These are phyloP conservation scores for Halcyon malimbica DNA, from an alignment of 2,113 vertebrate species.

Conservation along the genomic window DNA sequence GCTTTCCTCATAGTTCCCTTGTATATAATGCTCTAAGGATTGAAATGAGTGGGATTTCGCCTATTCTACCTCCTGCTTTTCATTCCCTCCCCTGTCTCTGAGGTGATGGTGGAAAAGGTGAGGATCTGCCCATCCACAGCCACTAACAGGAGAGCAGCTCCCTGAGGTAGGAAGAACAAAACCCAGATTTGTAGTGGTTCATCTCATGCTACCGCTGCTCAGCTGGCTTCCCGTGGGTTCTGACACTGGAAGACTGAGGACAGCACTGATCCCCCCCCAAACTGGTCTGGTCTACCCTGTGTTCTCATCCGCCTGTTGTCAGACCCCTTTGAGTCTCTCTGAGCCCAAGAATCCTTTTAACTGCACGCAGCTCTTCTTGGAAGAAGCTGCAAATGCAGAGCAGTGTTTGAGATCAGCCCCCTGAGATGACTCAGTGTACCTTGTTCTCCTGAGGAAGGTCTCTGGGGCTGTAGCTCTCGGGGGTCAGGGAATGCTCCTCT, in stretches of 20 bases:
- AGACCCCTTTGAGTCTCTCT: background rate
- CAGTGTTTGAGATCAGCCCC: background rate
- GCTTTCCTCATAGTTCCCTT: background rate
- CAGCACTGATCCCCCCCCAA: background rate
- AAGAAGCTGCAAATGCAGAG: background rate
- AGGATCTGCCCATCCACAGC: background rate
- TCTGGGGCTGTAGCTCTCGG: fast-evolving
- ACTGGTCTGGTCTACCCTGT: background rate
- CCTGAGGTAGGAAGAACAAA: background rate
- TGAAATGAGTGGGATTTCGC: background rate
- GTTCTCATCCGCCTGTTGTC: background rate
- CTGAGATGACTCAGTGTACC: fast-evolving
- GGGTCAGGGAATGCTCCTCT: fast-evolving
- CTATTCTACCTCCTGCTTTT: background rate
- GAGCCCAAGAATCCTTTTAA: background rate
- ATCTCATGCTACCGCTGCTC: fast-evolving
- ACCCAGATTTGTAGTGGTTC: background rate
- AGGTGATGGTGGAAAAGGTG: background rate
- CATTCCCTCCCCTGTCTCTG: background rate
- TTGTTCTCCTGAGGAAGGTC: background rate
- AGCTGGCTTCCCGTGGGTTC: background rate
- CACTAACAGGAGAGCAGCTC: background rate
- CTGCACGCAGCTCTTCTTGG: background rate
- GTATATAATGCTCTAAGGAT: background rate
- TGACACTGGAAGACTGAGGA: background rate